These are phyloP conservation scores for Takifugu rubripes DNA, from an alignment of 2,797 vertebrate genomes.

Conservation along the genomic window DNA sequence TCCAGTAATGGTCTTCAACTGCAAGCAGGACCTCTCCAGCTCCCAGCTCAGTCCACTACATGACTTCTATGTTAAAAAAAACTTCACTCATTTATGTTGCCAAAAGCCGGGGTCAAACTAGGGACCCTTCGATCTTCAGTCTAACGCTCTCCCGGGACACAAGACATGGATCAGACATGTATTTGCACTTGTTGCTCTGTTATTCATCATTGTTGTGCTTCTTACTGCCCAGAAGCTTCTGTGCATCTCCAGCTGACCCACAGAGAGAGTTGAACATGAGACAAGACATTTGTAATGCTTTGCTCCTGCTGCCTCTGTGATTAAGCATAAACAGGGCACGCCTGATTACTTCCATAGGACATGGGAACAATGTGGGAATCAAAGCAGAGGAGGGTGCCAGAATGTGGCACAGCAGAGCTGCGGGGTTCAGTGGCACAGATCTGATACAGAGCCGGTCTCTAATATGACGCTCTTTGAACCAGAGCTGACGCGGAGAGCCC, in stretches of 20 bases:
- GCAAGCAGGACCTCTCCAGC: too few relatives aligned
- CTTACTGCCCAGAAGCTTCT: slow-evolving; percentile 39
- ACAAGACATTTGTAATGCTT: slow-evolving; percentile 37
- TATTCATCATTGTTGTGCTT: slow-evolving; percentile 40
- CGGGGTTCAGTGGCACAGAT: slow-evolving; percentile 42
- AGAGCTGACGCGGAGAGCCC: slow-evolving; percentile 36
- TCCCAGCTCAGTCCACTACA: too few relatives aligned
- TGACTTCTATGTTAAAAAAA: too few relatives aligned
- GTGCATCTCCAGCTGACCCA: slow-evolving; percentile 48
- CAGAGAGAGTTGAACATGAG: slow-evolving; percentile 38
- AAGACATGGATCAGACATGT: slow-evolving; percentile 15
- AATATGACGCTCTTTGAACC: slow-evolving; percentile 51
- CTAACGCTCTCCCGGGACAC: slow-evolving; percentile 49
- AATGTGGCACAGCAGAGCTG: slow-evolving; percentile 50
- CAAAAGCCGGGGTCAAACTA: slow-evolving; percentile 62
- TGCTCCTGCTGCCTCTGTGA: slow-evolving; percentile 42
- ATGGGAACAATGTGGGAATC: slow-evolving; percentile 60
- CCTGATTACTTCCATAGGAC: slow-evolving; percentile 66
- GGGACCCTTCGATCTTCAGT: slow-evolving; percentile 62
- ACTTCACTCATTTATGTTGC: slow-evolving; percentile 12
- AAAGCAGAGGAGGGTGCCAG: slow-evolving; percentile 53
- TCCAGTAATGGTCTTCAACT: too few relatives aligned
- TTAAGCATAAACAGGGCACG: slow-evolving; percentile 57
- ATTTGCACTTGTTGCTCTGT: slow-evolving; percentile 21
- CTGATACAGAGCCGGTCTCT: slow-evolving; percentile 52